These are phyloP conservation scores for Heteromormyrus szaboi DNA, from an alignment of 2,797 vertebrate genomes.

Conservation along the genomic window DNA sequence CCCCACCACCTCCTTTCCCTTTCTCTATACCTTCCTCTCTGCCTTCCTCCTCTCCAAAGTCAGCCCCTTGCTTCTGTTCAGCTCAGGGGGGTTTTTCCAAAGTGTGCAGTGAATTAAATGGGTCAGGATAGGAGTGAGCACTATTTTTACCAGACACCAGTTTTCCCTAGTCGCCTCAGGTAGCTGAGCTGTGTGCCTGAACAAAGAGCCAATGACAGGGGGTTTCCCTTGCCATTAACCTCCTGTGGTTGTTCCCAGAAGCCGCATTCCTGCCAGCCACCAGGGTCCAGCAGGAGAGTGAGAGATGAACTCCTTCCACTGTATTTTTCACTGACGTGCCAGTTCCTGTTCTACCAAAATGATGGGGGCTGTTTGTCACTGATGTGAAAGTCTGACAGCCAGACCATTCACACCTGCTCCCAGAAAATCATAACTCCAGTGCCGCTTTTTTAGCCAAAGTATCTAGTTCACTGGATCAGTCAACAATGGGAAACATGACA, in stretches of 20 bases:
- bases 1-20: not conserved
- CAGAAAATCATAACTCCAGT: not conserved
- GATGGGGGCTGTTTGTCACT: slow-evolving; percentile 39
- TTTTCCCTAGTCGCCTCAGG: slow-evolving; percentile 60
- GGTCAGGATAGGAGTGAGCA: slow-evolving; percentile 58
- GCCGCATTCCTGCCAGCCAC: slow-evolving; percentile 1
- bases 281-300: slow-evolving; percentile 19
- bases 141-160: slow-evolving; percentile 69
- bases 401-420: slow-evolving; percentile 28
- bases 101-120: slow-evolving; percentile 62
- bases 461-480: not conserved
- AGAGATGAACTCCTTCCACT: slow-evolving; percentile 9
- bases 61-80: slow-evolving; percentile 24
- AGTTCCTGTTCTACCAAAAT: slow-evolving; percentile 1
- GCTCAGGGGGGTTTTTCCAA: slow-evolving; percentile 58
- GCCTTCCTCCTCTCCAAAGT: not conserved
- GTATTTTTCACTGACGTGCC: not conserved
- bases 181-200: slow-evolving; percentile 42
- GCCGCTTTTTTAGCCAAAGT: not conserved
- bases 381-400: slow-evolving; percentile 26
- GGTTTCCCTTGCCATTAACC: slow-evolving; percentile 51
- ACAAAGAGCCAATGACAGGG: slow-evolving; percentile 53
- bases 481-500: not conserved
- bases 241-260: slow-evolving; percentile 34
- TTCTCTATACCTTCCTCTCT: slow-evolving; percentile 9